Conservation (phyloP, 2,888 invertebrate species). For the Cordilura impudica region DNA sequence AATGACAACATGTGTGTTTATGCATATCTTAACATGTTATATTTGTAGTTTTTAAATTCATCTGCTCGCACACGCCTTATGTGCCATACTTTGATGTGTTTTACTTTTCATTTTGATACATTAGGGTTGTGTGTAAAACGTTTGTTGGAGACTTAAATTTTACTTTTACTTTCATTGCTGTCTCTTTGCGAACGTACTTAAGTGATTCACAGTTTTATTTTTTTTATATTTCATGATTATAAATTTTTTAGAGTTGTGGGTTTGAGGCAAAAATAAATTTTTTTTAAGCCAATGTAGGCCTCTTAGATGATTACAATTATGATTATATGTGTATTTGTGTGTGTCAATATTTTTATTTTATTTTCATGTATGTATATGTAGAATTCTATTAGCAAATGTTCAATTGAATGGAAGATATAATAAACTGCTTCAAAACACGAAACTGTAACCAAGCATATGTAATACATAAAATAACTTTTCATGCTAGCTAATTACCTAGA, state of each 20-base stretch:
- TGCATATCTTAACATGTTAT: not conserved
- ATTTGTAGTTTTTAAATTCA: not conserved
- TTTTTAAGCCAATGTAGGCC: no score
- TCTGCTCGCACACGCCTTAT: constrained; percentile 47
- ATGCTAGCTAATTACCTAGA: constrained; percentile 46
- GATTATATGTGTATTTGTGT: not conserved
- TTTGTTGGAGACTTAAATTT: no score
- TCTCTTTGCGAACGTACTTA: no score
- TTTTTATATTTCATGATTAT: no score
- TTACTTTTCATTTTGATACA: not conserved
- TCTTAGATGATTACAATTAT: not conserved
- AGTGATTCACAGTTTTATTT: no score
- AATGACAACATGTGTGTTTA: not conserved
- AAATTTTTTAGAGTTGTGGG: no score
- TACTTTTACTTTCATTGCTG: no score
- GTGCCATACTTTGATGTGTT: constrained; percentile 45
- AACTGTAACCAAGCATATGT: constrained; percentile 40
- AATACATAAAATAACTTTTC: constrained; percentile 19
- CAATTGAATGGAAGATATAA: constrained; percentile 55
- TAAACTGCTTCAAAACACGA: constrained; percentile 49
- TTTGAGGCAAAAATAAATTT: no score
- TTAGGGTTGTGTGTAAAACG: no score
- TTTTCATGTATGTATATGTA: constrained; percentile 27
- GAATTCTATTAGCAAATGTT: constrained; percentile 50
- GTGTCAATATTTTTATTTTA: not conserved